Conservation (phyloP, 1,140 invertebrate genomes). For the Drosophila burlai region DNA sequence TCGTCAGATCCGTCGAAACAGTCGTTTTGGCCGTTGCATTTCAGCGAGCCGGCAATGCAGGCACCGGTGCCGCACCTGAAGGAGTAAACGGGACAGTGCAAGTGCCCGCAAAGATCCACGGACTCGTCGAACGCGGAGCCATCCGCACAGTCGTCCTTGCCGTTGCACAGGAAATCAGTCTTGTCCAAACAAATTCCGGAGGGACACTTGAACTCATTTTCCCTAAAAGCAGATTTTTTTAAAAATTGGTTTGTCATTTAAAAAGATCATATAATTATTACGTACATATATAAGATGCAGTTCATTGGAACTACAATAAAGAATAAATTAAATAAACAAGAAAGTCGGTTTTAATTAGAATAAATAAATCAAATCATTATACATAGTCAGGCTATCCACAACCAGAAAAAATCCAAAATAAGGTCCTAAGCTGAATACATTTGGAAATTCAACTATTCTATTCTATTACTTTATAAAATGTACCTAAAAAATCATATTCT, state of each 20-base stretch:
- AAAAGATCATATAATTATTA: not conserved
- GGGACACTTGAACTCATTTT: slow-evolving; percentile 64
- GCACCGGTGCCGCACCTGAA: slow-evolving; percentile 88
- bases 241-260: not conserved
- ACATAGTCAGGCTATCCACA: not conserved
- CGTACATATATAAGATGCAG: too few relatives aligned
- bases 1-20: slow-evolving; percentile 90
- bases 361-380: not conserved
- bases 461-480: too few relatives aligned
- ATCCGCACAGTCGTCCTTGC: slow-evolving; percentile 86
- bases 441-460: too few relatives aligned
- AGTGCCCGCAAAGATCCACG: slow-evolving; percentile 83
- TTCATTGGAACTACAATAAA: not conserved
- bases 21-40: slow-evolving; percentile 87
- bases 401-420: too few relatives aligned
- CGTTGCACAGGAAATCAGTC: slow-evolving; percentile 86
- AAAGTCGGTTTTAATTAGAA: not conserved
- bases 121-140: slow-evolving; percentile 88
- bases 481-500: too few relatives aligned
- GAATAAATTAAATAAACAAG: not conserved
- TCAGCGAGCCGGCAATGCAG: slow-evolving; percentile 86
- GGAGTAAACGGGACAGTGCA: slow-evolving; percentile 84
- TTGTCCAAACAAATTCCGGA: slow-evolving; percentile 75
- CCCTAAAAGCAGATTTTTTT: not conserved
- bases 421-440: too few relatives aligned